These are phyloP conservation scores for Agrotis exclamationis DNA, from an alignment of 2,888 invertebrate species.

Conservation along the genomic window DNA sequence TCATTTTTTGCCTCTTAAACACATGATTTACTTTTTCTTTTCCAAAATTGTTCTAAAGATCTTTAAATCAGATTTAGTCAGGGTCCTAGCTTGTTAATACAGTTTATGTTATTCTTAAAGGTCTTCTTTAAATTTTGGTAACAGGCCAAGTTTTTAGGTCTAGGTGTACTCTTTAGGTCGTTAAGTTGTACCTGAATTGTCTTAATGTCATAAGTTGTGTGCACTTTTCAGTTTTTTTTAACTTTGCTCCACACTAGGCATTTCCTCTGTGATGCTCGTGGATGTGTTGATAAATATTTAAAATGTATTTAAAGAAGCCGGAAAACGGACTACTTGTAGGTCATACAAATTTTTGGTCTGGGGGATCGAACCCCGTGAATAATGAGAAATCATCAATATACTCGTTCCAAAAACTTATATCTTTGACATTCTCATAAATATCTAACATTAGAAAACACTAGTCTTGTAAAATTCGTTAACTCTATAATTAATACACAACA, in stretches of 20 bases:
- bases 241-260: not conserved
- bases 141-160: constrained; percentile 23
- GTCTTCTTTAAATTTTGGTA: constrained; percentile 31
- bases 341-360: too few species aligned
- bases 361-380: too few species aligned
- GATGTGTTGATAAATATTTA: too few species aligned
- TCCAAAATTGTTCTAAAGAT: constrained; percentile 2
- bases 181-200: constrained; percentile 12
- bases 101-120: constrained; percentile 11
- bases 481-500: too few species aligned
- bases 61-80: not conserved
- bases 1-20: constrained; percentile 7
- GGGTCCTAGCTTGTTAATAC: not conserved
- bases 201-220: too few species aligned
- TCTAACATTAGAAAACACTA: too few species aligned
- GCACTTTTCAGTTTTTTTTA: not conserved
- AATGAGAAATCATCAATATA: too few species aligned
- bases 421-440: too few species aligned
- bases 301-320: too few species aligned
- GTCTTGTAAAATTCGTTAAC: too few species aligned
- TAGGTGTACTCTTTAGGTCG: constrained; percentile 7
- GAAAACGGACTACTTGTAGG: too few species aligned
- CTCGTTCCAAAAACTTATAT: too few species aligned
- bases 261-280: not conserved
- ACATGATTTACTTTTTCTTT: constrained; percentile 5